Evolutionary conservation across 1,140 invertebrate species (phyloP).

Genomic region (Apis laboriosa): DNA sequence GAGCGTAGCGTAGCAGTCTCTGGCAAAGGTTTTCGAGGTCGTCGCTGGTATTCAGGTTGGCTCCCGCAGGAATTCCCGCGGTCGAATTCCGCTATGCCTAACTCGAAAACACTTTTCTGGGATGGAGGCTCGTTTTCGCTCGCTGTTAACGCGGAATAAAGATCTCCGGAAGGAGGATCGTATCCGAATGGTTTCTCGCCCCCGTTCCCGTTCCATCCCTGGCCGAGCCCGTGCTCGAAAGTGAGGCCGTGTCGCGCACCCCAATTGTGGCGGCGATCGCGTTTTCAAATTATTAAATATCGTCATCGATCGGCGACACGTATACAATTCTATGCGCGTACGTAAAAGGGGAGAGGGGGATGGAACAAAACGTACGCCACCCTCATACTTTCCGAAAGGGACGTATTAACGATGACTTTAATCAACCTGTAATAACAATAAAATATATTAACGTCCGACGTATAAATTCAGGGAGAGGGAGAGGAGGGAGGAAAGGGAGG

Average conservation of each 20-base stretch:
- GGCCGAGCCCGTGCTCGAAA: background rate
- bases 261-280: background rate
- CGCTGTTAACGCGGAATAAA: background rate
- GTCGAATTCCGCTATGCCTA: conserved; percentile 58
- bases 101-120: conserved; percentile 57
- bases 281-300: background rate
- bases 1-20: conserved; percentile 12
- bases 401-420: conserved; percentile 35
- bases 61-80: conserved; percentile 68
- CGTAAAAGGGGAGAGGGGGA: too few species aligned
- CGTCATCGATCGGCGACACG: background rate
- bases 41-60: conserved; percentile 64
- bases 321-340: too few species aligned
- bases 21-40: conserved; percentile 67
- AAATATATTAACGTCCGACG: conserved; percentile 36
- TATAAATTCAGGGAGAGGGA: conserved; percentile 47
- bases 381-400: conserved; percentile 10
- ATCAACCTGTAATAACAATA: conserved; percentile 38
- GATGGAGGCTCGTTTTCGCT: background rate
- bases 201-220: too few species aligned
- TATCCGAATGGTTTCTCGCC: too few species aligned
- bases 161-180: conserved; percentile 55
- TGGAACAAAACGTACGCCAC: background rate
- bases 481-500: background rate
- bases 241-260: background rate